These are phyloP conservation scores for Cataglyphis livida DNA, from an alignment of 2,888 invertebrate species.

Conservation along the genomic window DNA sequence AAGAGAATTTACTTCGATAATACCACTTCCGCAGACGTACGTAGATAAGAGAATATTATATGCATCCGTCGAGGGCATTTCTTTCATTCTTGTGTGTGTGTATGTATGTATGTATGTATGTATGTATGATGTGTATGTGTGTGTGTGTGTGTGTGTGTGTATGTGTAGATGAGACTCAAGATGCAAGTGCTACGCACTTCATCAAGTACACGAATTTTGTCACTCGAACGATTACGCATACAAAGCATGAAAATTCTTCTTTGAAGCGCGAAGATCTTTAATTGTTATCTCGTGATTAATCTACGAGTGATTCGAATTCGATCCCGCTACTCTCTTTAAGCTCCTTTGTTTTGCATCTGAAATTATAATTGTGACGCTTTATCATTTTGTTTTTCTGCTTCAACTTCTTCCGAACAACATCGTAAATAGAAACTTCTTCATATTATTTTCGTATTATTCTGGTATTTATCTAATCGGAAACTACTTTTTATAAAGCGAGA, in stretches of 20 bases:
- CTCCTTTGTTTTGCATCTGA: not conserved
- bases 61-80: not conserved
- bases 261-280: not conserved
- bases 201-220: not conserved
- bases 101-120: no score
- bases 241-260: not conserved
- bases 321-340: not conserved
- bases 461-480: not conserved
- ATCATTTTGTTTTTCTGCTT: not conserved
- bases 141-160: no score
- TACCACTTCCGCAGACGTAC: not conserved
- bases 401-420: not conserved
- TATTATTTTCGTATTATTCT: not conserved
- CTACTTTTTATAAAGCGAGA: not conserved
- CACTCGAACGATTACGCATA: not conserved
- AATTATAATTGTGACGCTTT: not conserved
- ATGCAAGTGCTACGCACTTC: not conserved
- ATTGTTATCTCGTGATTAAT: not conserved
- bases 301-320: not conserved
- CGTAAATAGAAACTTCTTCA: not conserved
- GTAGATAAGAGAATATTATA: not conserved
- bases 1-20: constrained; percentile 1
- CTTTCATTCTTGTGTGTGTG: not conserved
- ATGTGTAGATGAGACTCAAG: not conserved
- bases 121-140: no score